These are phyloP conservation scores for Lordiphosa andalusiaca DNA, from an alignment of 2,888 invertebrate species.

Conservation along the genomic window DNA sequence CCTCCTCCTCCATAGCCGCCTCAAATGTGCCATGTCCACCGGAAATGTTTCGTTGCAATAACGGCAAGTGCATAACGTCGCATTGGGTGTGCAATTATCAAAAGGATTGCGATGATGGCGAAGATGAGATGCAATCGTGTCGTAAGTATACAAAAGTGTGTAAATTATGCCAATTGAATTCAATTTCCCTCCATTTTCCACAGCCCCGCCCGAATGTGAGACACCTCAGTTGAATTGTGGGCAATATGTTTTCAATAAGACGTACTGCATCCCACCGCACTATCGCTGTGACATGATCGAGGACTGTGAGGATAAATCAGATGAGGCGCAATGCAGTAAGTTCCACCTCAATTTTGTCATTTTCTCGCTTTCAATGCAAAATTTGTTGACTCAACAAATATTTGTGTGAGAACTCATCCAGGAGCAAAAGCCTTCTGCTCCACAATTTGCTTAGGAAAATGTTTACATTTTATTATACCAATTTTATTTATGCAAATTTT, in stretches of 20 bases:
- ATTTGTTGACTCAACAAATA: conserved; percentile 62
- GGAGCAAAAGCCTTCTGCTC: no score
- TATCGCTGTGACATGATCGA: conserved; percentile 96
- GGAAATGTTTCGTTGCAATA: conserved; percentile 90
- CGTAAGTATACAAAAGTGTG: conserved; percentile 86
- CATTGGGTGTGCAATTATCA: conserved; percentile 96
- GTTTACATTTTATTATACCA: conserved; percentile 71
- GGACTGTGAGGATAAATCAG: conserved; percentile 96
- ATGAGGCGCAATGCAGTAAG: conserved; percentile 98
- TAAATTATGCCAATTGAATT: not conserved
- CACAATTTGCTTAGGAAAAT: conserved; percentile 69
- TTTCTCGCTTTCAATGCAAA: conserved; percentile 20
- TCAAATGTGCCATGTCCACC: conserved; percentile 83
- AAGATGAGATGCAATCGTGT: conserved; percentile 94
- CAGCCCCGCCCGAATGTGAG: conserved; percentile 97
- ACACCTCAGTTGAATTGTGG: conserved; percentile 94
- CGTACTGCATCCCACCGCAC: conserved; percentile 96
- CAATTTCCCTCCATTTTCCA: not conserved
- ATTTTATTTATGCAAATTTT: conserved; percentile 72
- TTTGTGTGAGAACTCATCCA: conserved; percentile 29
- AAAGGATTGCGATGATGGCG: conserved; percentile 94
- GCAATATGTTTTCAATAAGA: conserved; percentile 96
- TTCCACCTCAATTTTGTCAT: conserved; percentile 77
- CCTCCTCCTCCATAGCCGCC: conserved; percentile 52
- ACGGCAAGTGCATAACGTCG: conserved; percentile 92